phyloP scores from a whole-genome alignment of 2,113 vertebrate genomes.

The Poecilia latipinna region DNA sequence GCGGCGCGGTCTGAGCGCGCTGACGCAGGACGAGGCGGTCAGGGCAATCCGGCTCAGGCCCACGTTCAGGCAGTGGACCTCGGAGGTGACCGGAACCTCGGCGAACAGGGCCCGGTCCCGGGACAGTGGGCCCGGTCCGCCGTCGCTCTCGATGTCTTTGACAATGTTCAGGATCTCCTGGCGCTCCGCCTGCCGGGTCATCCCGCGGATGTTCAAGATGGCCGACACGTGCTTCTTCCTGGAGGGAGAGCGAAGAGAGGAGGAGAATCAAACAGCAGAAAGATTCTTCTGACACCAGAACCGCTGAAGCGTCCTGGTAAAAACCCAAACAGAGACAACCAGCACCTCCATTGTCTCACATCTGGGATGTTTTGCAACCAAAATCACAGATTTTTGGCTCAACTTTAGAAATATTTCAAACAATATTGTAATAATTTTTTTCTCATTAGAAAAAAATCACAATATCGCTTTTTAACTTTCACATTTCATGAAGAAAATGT shows the following conservation, averaged over 20 bases:
- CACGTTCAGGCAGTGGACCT: slow-evolving; percentile 85
- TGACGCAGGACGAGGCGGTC: slow-evolving; percentile 74
- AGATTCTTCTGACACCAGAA: too few relatives aligned
- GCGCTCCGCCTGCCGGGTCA: slow-evolving; percentile 77
- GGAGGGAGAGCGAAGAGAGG: not conserved
- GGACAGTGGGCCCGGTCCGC: slow-evolving; percentile 18
- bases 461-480: too few relatives aligned
- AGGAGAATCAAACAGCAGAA: too few relatives aligned
- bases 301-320: too few relatives aligned
- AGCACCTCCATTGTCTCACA: too few relatives aligned
- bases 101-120: slow-evolving; percentile 84
- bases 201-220: slow-evolving; percentile 86
- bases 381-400: too few relatives aligned
- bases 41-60: slow-evolving; percentile 80
- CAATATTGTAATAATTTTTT: too few relatives aligned
- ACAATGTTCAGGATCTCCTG: slow-evolving; percentile 89
- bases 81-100: slow-evolving; percentile 82
- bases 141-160: slow-evolving; percentile 82
- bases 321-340: too few relatives aligned
- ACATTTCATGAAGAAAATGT: too few relatives aligned
- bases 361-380: too few relatives aligned
- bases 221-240: slow-evolving; percentile 89
- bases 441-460: too few relatives aligned
- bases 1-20: slow-evolving; percentile 55
- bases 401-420: too few relatives aligned